phyloP scores from a whole-genome alignment of 2,797 vertebrate genomes.

The Premnoplex brunnescens region DNA sequence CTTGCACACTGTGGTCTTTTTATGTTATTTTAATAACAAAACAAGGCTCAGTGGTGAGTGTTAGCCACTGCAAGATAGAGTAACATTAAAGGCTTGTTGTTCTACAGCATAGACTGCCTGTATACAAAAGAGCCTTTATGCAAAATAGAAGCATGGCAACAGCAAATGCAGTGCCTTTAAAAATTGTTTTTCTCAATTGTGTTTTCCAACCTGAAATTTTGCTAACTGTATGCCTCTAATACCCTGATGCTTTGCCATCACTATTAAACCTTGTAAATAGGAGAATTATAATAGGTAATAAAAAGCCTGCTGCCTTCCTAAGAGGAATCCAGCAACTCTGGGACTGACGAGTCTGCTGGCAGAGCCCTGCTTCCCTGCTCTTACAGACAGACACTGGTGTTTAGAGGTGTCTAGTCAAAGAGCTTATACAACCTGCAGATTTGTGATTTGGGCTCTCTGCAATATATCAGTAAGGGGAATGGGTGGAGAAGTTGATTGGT shows the following conservation, averaged over 20 bases:
- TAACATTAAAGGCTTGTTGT: slow-evolving; percentile 21
- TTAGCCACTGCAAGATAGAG: neutral
- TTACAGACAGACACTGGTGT: neutral
- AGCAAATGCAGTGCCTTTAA: neutral
- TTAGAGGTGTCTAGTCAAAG: neutral
- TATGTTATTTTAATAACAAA: neutral
- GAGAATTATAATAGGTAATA: neutral
- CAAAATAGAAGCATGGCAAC: neutral
- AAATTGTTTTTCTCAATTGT: neutral
- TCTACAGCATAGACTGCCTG: neutral
- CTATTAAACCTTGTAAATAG: neutral
- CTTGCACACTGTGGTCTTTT: neutral
- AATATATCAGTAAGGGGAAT: neutral
- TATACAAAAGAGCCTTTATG: neutral
- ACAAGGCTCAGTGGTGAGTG: neutral
- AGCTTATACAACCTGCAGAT: neutral
- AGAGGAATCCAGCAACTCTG: neutral
- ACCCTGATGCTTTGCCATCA: neutral
- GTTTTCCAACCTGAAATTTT: slow-evolving; percentile 16
- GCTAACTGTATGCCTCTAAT: neutral
- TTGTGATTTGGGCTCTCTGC: neutral
- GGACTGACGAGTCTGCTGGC: neutral
- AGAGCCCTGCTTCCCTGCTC: neutral
- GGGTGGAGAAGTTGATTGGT: neutral
- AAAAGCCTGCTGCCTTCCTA: neutral